phyloP scores from a whole-genome alignment of 2,888 invertebrate species.

The Suillia variegata region DNA sequence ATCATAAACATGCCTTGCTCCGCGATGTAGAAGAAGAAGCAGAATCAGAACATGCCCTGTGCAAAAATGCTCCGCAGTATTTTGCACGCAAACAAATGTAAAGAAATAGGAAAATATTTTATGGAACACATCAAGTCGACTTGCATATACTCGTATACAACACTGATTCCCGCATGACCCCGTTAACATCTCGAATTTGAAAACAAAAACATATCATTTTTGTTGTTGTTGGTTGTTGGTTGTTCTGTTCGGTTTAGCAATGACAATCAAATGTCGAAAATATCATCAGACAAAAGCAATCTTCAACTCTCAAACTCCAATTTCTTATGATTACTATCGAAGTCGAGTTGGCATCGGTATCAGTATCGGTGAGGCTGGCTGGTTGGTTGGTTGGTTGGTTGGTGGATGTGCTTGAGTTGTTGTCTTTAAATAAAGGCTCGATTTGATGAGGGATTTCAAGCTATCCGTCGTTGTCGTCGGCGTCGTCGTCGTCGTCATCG shows the following conservation, averaged over 20 bases:
- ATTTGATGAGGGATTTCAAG: conserved; percentile 14
- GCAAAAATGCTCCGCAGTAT: neutral
- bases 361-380: conserved; percentile 3
- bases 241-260: neutral
- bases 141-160: neutral
- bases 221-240: neutral
- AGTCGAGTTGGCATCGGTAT: neutral
- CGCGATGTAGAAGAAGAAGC: too few species aligned
- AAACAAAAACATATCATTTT: neutral
- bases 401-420: neutral
- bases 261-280: neutral
- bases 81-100: neutral
- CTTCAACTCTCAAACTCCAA: neutral
- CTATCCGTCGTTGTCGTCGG: neutral
- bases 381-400: neutral
- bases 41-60: neutral
- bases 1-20: neutral
- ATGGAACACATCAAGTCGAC: conserved; percentile 6
- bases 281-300: neutral
- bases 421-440: conserved; percentile 4
- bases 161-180: conserved; percentile 18
- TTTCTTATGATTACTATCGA: neutral
- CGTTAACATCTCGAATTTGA: conserved; percentile 10
- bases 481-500: neutral
- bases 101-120: neutral